Conservation (phyloP, 2,797 vertebrate genomes). For the Melanotaenia parkinsoni region DNA sequence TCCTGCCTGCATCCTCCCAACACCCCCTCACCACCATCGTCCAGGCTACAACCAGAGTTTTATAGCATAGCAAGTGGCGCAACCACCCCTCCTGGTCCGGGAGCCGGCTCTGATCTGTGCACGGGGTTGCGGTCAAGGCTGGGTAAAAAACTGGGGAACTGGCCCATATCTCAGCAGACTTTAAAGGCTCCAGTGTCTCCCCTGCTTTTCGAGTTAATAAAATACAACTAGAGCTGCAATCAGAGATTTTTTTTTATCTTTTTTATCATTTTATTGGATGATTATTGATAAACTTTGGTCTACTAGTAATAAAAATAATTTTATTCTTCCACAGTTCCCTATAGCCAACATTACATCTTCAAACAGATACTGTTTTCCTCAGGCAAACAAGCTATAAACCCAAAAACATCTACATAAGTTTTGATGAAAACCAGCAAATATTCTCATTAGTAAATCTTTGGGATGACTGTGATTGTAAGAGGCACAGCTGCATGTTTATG, state of each 20-base stretch:
- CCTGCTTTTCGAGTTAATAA: neutral
- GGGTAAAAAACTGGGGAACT: neutral
- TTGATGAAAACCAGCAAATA: neutral
- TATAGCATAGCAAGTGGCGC: neutral
- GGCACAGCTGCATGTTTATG: neutral
- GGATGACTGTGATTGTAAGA: neutral
- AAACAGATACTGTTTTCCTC: neutral
- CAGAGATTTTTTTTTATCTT: neutral
- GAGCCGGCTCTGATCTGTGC: neutral
- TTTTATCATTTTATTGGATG: neutral
- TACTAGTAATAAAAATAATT: too few relatives aligned
- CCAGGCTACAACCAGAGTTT: slow-evolving; percentile 10
- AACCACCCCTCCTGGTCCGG: neutral
- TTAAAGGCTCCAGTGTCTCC: neutral
- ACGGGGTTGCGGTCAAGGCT: neutral
- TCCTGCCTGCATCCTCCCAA: neutral
- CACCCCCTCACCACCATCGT: neutral
- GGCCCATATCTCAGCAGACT: neutral
- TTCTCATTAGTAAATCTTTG: neutral
- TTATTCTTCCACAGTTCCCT: neutral
- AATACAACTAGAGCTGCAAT: neutral
- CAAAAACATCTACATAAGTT: neutral
- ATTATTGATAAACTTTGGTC: too few relatives aligned
- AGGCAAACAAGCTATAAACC: neutral
- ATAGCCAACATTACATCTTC: neutral